A percentile compares a stretch with the other conserved stretches of the same genome.
Conservation (phyloP, 1,140 invertebrate genomes). For the Capitella teleta region DNA sequence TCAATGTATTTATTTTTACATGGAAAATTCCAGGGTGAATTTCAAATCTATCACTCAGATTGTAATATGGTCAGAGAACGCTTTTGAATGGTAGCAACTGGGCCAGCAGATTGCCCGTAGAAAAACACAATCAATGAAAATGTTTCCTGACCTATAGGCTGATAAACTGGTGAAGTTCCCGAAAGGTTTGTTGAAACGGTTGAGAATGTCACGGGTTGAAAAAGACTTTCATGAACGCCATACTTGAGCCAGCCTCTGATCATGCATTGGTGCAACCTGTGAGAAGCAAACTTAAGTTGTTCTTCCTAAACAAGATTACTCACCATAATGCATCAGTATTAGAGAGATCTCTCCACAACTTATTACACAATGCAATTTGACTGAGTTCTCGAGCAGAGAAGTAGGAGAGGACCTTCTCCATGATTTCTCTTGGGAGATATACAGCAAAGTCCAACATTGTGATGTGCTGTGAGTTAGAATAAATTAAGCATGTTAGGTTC, state of each 20-base stretch:
- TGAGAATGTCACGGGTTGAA: neutral
- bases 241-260: neutral
- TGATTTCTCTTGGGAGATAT: neutral
- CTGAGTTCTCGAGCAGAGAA: neutral
- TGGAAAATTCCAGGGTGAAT: no score
- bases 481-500: no score
- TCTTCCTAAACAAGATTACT: neutral
- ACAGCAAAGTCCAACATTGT: no score
- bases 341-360: neutral
- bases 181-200: neutral
- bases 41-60: no score
- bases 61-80: no score
- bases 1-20: no score
- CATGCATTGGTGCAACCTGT: constrained; percentile 1
- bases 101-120: neutral
- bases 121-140: neutral
- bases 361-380: neutral
- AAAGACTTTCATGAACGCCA: neutral
- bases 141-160: neutral
- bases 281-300: neutral
- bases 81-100: no score
- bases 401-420: neutral
- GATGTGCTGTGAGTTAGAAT: no score
- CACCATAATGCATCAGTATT: neutral
- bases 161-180: neutral